Base-by-base conservation (phyloP, 2,113 vertebrate genomes). In the Mastomys coucha region DNA sequence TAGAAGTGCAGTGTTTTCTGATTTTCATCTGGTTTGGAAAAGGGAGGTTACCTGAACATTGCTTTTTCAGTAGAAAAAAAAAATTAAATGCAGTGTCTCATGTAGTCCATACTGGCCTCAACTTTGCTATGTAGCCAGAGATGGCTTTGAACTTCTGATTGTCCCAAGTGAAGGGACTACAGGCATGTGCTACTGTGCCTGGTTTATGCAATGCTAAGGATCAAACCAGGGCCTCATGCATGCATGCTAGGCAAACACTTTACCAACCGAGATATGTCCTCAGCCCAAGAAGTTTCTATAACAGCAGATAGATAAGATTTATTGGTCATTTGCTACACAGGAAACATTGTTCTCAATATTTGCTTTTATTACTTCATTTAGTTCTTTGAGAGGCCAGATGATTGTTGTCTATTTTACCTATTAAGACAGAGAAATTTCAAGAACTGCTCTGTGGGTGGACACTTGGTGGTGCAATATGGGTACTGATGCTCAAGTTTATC, bases 21-120 rank as follows among this genome's bases (percentile, higher is more conserved):
- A 75, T 93, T 93, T 76, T 49, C 75, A 96, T 82, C 69, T 96
- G 65, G 17, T 77, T 93, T 90, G 14, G 39, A 88, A 95, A 91
- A 88, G 7, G 33, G 8, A 45, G 28, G 39, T 95, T 12, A 2
- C 31, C 1, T 45, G 7, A 75, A 36, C 7, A 9, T 56, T 45
- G 28, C 5, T 7, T 69, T 58, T 56, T 80, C 75, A 70, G 42
- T 9, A 36, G 31, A 86, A 56, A 73, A 24, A 63, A 24, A 2
- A n/a, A n/a, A n/a, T n/a, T n/a, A 58, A 81, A 58, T 12, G 14
- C 36, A 56, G 20, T 7, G 20, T 31, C 58, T 45, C 58, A 42
- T 85, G 26, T 65, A 17, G n/a, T 60, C 22, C 58, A 63, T 24
- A 28, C 24, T 85, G 82, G 39, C 14, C 39, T 39, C 24, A 26